Evolutionary conservation across 53 echinoderm and acorn worm species (phyloP).

Genomic region (Patiria pectinifera): DNA sequence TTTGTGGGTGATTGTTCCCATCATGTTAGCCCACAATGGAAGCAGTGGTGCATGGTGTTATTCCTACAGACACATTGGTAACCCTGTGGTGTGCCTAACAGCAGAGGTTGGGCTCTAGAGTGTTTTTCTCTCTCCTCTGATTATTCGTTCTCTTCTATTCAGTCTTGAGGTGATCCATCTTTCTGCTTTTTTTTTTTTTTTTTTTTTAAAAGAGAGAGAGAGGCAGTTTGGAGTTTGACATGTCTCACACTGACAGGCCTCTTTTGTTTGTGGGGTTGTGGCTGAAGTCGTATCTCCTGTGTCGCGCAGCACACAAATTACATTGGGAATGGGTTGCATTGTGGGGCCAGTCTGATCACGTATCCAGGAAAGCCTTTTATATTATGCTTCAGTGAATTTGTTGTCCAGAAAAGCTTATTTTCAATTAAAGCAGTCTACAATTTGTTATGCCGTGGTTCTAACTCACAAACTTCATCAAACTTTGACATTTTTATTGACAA

Average conservation of each 20-base stretch:
- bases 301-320: neutral
- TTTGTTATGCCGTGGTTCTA: too few relatives aligned
- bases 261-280: neutral
- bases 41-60: neutral
- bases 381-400: too few relatives aligned
- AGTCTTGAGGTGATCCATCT: neutral
- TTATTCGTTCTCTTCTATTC: constrained; percentile 12
- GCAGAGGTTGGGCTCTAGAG: neutral
- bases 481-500: too few relatives aligned
- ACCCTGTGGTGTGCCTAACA: neutral
- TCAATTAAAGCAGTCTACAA: too few relatives aligned
- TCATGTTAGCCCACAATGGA: constrained; percentile 17
- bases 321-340: neutral
- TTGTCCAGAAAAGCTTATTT: neutral
- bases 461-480: too few relatives aligned
- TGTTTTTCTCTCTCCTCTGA: neutral
- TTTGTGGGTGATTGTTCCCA: constrained; percentile 1
- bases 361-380: neutral
- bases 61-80: neutral
- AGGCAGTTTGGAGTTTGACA: neutral
- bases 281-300: neutral
- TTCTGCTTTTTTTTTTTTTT: neutral
- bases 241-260: neutral
- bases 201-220: neutral
- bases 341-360: neutral